Base-by-base conservation (phyloP, 2,797 vertebrate species). In the Chelmon rostratus region DNA sequence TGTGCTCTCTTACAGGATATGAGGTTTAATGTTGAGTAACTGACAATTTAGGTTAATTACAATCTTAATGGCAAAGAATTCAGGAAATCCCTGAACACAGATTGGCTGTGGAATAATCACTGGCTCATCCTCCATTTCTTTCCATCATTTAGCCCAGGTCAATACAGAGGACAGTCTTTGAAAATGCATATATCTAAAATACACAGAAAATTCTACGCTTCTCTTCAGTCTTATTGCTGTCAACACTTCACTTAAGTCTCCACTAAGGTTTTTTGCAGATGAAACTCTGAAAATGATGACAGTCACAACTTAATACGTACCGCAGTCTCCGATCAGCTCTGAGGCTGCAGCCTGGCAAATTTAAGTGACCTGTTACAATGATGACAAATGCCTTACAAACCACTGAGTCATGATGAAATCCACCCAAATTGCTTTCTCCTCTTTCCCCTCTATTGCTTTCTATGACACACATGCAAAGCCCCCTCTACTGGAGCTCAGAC, bases 21-120 rank as follows among this genome's bases (percentile, higher is more conserved):
- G 72, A 89, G 53, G 66, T 76, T 84, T 75, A 83, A 71, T 73
- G 73, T 77, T 56, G 50, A 79, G 59, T 88, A 87, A 79, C 76
- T 62, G 67, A 84, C 81, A 80, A 91, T 92, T 90, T 71, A 81
- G 76, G 57, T 78, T 78, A 89, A 93, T 91, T 88, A 42, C 76
- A 78, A 72, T 68, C 69, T 53, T 76, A 80, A 76, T 33, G 8
- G 63, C 15, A 54, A 72, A 71, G 56, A 68, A 71, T 23, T 75
- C 76, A 88, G 85, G 88, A 93, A 93, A 83, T 89, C 79, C 81
- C 82, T 79, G 1, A 28, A 61, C 76, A 52, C 81, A 82, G 53
- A 76, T 6, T 78, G 81, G 84, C 68, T 76, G 71, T 76, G 76
- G 54, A 80, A 54, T 35, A 69, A 65, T 69, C 42, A 38, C 64